Percentiles rank a stretch among this genome's conserved stretches.
These are phyloP conservation scores for Atherix ibis DNA, from an alignment of 2,888 invertebrate genomes.

Conservation along the genomic window DNA sequence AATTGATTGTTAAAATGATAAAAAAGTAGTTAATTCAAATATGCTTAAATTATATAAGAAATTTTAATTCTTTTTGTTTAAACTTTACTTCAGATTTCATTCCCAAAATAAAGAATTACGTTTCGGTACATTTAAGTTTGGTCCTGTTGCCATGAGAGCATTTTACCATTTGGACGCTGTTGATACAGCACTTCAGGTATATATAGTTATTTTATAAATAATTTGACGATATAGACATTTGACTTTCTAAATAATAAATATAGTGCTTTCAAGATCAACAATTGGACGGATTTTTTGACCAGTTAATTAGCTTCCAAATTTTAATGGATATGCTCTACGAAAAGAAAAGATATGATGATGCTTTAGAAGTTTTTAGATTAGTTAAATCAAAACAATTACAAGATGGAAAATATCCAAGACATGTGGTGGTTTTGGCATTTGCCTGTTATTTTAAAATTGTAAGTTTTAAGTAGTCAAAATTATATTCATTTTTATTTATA, in stretches of 20 bases:
- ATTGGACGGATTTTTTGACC: constrained; percentile 54
- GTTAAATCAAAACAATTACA: constrained; percentile 44
- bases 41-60: too few species aligned
- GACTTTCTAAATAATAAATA: constrained; percentile 3
- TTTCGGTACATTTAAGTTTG: constrained; percentile 69
- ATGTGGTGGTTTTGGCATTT: constrained; percentile 45
- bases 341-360: constrained; percentile 48
- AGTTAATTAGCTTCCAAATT: constrained; percentile 48
- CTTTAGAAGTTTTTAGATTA: constrained; percentile 45
- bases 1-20: constrained; percentile 50
- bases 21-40: constrained; percentile 41
- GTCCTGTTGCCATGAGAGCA: constrained; percentile 69
- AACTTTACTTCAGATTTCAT: constrained; percentile 44
- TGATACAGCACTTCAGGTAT: constrained; percentile 44
- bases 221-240: background rate
- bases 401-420: constrained; percentile 50
- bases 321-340: constrained; percentile 55
- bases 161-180: constrained; percentile 54
- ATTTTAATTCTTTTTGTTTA: too few species aligned
- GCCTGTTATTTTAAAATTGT: constrained; percentile 66
- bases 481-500: background rate
- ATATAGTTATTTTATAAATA: background rate
- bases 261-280: constrained; percentile 47
- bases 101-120: constrained; percentile 50
- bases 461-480: constrained; percentile 14